These are phyloP conservation scores for Phataginus tricuspis DNA, from an alignment of 2,797 vertebrate genomes.

Conservation along the genomic window DNA sequence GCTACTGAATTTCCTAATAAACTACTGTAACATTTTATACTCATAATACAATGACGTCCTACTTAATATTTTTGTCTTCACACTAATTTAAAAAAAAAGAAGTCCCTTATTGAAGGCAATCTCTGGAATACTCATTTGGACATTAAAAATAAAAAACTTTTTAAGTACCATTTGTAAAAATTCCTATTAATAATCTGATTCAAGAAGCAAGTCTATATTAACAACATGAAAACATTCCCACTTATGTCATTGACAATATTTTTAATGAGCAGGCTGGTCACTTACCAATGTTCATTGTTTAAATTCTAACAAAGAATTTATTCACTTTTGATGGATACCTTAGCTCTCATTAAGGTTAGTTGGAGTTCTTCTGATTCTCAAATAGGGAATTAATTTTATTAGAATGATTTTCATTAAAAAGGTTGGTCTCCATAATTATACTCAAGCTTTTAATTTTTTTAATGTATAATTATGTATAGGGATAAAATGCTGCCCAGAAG, in stretches of 20 bases:
- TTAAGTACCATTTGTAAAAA: constrained; percentile 72
- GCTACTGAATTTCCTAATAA: constrained; percentile 82
- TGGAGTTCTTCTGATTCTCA: constrained; percentile 13
- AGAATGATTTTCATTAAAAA: constrained; percentile 20
- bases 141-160: constrained; percentile 69
- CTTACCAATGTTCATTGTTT: constrained; percentile 76
- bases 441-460: not conserved
- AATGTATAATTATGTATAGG: not conserved
- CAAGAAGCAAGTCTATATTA: constrained; percentile 72
- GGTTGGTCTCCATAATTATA: not conserved
- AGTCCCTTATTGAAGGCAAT: constrained; percentile 76
- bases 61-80: constrained; percentile 82
- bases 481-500: not conserved
- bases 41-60: constrained; percentile 78
- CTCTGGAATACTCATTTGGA: constrained; percentile 85
- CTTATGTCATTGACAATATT: constrained; percentile 79
- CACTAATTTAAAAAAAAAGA: constrained; percentile 77
- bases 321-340: constrained; percentile 66
- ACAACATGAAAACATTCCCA: constrained; percentile 77
- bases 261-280: constrained; percentile 75
- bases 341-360: constrained; percentile 46
- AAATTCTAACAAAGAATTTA: constrained; percentile 73
- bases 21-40: constrained; percentile 80
- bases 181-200: constrained; percentile 76
- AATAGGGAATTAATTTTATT: constrained; percentile 26